phyloP scores from a whole-genome alignment of 1,140 invertebrate species.

The Drosophila pachea region DNA sequence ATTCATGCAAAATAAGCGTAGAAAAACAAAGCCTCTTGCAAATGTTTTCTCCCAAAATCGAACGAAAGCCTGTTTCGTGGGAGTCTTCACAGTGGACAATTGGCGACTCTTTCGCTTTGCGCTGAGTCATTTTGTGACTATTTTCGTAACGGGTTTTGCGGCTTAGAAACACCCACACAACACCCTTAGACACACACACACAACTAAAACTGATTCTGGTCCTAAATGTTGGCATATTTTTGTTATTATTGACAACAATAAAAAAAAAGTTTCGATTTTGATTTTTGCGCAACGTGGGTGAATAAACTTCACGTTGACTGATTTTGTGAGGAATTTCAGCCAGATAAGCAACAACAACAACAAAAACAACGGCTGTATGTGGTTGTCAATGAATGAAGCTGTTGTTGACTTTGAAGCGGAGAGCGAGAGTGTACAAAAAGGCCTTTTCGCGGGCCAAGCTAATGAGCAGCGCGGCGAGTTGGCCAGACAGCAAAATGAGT shows the following conservation, averaged over 20 bases:
- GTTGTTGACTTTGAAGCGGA: slow-evolving; percentile 66
- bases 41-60: slow-evolving; percentile 64
- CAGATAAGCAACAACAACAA: not conserved
- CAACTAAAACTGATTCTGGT: slow-evolving; percentile 27
- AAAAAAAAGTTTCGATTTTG: slow-evolving; percentile 30
- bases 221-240: slow-evolving; percentile 18
- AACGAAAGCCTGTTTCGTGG: slow-evolving; percentile 32
- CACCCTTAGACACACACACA: too few species aligned
- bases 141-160: slow-evolving; percentile 65
- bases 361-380: slow-evolving; percentile 21
- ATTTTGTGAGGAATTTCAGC: slow-evolving; percentile 33
- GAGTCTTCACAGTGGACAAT: slow-evolving; percentile 39
- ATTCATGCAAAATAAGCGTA: not conserved
- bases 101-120: slow-evolving; percentile 34
- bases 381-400: slow-evolving; percentile 67
- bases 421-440: slow-evolving; percentile 61
- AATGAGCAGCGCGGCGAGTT: slow-evolving; percentile 39
- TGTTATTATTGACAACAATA: slow-evolving; percentile 7
- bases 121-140: slow-evolving; percentile 63
- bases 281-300: slow-evolving; percentile 59
- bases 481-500: slow-evolving; percentile 13
- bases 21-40: slow-evolving; percentile 11
- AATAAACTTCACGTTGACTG: slow-evolving; percentile 67
- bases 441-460: slow-evolving; percentile 29
- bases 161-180: slow-evolving; percentile 69